phyloP scores from a whole-genome alignment of 2,113 vertebrate species.

The Tragelaphus buxtoni region DNA sequence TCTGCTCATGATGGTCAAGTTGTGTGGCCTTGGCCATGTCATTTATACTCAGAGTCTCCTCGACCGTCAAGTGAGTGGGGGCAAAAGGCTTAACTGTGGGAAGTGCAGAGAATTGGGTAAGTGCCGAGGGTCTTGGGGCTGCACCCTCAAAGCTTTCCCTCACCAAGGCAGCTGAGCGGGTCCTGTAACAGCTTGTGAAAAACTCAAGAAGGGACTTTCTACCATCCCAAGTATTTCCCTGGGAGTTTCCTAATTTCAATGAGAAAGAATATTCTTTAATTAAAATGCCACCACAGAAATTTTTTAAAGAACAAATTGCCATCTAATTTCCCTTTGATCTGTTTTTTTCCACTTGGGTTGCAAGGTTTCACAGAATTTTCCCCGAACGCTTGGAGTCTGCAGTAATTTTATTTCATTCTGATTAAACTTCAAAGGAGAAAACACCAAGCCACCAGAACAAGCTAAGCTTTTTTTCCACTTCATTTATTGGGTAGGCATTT shows the following conservation, averaged over 20 bases:
- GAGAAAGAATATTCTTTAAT: slow-evolving; percentile 57
- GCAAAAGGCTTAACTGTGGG: background rate
- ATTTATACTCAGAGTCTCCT: background rate
- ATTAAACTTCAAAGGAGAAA: slow-evolving; percentile 57
- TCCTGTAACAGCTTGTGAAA: background rate
- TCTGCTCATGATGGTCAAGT: background rate
- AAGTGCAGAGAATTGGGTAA: background rate
- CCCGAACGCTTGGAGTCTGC: slow-evolving; percentile 51
- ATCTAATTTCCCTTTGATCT: slow-evolving; percentile 60
- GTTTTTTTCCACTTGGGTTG: slow-evolving; percentile 58
- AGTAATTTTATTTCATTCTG: slow-evolving; percentile 55
- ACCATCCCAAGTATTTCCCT: slow-evolving; percentile 35
- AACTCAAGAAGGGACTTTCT: background rate
- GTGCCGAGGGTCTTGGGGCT: background rate
- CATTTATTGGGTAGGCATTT: background rate
- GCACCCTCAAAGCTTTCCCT: background rate
- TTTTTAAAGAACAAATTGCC: slow-evolving; percentile 46
- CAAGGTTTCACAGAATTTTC: slow-evolving; percentile 54
- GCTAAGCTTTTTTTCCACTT: background rate
- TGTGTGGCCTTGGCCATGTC: background rate
- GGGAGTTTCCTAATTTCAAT: slow-evolving; percentile 46
- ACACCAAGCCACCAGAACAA: background rate
- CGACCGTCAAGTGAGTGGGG: background rate
- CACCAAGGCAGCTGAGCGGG: slow-evolving; percentile 11
- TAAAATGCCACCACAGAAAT: slow-evolving; percentile 48